Base-by-base conservation (phyloP, 1,140 invertebrate species). In the Drosophila repletoides region DNA sequence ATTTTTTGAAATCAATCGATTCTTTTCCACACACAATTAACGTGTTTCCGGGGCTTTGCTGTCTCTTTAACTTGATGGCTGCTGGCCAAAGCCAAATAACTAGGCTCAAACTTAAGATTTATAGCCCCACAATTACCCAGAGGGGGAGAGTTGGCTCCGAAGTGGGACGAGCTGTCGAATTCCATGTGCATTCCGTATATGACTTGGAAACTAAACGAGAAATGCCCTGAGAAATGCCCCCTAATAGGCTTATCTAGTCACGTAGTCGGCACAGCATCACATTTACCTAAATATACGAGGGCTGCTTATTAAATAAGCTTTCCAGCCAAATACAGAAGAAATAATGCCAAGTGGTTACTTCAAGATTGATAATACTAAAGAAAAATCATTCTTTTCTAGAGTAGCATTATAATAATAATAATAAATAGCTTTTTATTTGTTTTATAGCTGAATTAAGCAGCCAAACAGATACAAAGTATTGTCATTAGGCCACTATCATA, bases 201-300 rank as follows among this genome's bases (percentile, higher is more conserved):
- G 28, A 61, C 40, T 63, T 61, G 9, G 26, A 24, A 40, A 53
- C 40, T 53, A 28, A 19, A n/a, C 24, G 38, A 22, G 29, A 10
- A 28, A 34, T 34, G 19, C 43, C 24, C 29, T 31, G 10, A 19
- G 5, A 43, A 46, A 46, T 17, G 31, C 28, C 5, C 0, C 21
- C 33, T 63, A 68, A 63, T 63, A 63, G 48, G 43, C 40, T 84
- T 84, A 83, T 84, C 79, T 84, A 59, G 74, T 77, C 79, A 83
- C 79, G 79, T 84, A 84, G 65, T 43, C 31, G 33, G 48, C 60
- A 52, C 49, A 36, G 36, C 38, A 46, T 5, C 53, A 49, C 55
- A 43, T 41, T 10, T 12, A 28, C 38, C 10, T 51, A n/a, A 6
- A 33, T 31, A 7, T 10, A 46, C 58, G 46, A 40, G 55, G 22